Evolutionary conservation across 2,797 vertebrate genomes (phyloP).

Genomic region (Anolis apletophallus): DNA sequence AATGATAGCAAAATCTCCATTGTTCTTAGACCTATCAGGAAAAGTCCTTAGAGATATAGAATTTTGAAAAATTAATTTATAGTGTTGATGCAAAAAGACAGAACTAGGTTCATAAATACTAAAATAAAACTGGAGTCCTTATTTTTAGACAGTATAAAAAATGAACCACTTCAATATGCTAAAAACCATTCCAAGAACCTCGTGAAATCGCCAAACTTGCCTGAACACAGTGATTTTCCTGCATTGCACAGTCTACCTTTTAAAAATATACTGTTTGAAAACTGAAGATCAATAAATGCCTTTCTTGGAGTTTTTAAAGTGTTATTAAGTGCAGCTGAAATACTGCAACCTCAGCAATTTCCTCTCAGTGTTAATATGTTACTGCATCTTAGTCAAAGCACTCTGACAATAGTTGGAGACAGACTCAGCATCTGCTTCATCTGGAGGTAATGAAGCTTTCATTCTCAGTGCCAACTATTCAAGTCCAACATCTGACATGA

Average conservation of each 20-base stretch:
- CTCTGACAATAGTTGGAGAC: conserved; percentile 45
- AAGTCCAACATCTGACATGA: conserved; percentile 49
- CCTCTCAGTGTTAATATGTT: conserved; percentile 25
- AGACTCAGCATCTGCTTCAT: conserved; percentile 60
- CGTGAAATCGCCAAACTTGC: conserved; percentile 43
- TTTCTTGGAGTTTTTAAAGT: conserved; percentile 1
- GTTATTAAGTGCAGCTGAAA: conserved; percentile 34
- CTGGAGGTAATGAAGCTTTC: conserved; percentile 68
- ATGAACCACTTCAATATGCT: conserved; percentile 40
- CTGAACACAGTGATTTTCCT: conserved; percentile 36
- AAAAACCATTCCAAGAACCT: conserved; percentile 56
- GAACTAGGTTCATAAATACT: too few relatives aligned
- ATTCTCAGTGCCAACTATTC: conserved; percentile 51
- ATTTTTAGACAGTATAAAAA: conserved; percentile 41
- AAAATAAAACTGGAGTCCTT: not conserved
- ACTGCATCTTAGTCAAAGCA: conserved; percentile 43
- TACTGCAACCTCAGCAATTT: conserved; percentile 22
- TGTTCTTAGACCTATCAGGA: too few relatives aligned
- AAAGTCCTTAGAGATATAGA: too few relatives aligned
- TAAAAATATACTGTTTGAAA: conserved; percentile 50
- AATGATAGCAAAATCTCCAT: too few relatives aligned
- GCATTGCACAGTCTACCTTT: conserved; percentile 21
- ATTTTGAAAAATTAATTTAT: too few relatives aligned
- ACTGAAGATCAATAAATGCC: conserved; percentile 19
- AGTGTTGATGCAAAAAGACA: too few relatives aligned